Base-by-base conservation (phyloP, 2,113 vertebrate genomes). In the Brienomyrus longianalis region DNA sequence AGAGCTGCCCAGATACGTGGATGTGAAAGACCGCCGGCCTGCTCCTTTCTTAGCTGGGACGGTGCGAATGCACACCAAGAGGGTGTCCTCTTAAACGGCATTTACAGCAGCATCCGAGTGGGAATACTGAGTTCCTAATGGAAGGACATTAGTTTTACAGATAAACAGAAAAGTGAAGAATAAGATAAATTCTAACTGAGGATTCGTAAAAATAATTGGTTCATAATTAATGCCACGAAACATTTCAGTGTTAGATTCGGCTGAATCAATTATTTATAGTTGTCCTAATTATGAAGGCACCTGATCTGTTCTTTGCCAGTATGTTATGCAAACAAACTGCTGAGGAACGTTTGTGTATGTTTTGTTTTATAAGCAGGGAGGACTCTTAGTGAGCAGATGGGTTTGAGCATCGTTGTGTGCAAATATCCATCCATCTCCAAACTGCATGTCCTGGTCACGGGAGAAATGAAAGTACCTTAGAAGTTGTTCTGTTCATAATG, bases 251-350 rank as follows among this genome's bases (percentile, higher is more conserved):
- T 56, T 56, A 54, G 88, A 84, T 89, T 83, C 35, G 27, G 3
- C 19, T 27, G 39, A 83, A 83, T 89, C 47, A 56, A 84, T 89
- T 51, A 84, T 89, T 89, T 27, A 89, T 83, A 84, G 56, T 35
- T 43, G 47, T 45, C 77, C 39, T 54, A 45, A 84, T 89, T 84
- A 56, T 47, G 35, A 35, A 84, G 51, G 7, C 35, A 7, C 47
- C 52, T 43, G 87, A 87, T 87, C 50, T 87, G 35, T 39, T 54
- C 50, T 31, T 50, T 31, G 45, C n/a, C 39, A 27, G 62, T 62
- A 35, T 54, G 31, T 39, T 54, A 43, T 87, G n/a, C 47, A 87
- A 21, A 48, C 51, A 35, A 31, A 87, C 23, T 54, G 27, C 31
- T 56, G 51, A 87, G 15, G 83, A 54, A 74, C 13, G 13, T 21